Percentiles rank a stretch among this genome's conserved stretches.
Conservation (phyloP, 2,797 vertebrate species). For the Gambusia yucatana region DNA sequence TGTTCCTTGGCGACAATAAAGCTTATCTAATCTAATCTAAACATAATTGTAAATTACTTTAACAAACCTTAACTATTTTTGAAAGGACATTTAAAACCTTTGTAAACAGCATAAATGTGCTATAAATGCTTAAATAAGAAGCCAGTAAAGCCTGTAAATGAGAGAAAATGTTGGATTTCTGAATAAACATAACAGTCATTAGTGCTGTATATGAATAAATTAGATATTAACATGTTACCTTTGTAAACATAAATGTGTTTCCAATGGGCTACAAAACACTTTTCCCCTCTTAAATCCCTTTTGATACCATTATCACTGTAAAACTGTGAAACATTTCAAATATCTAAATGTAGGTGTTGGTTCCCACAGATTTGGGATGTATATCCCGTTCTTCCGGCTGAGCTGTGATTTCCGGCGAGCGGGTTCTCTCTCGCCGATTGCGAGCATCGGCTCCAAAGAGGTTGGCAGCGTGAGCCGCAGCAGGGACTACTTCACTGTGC, state of each 20-base stretch:
- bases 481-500: slow-evolving; percentile 90
- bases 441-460: slow-evolving; percentile 89
- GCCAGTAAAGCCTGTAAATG: no score
- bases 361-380: slow-evolving; percentile 93
- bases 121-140: no score
- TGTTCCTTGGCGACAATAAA: no score
- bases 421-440: slow-evolving; percentile 85
- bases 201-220: no score
- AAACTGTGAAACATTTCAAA: background rate
- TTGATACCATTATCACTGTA: background rate
- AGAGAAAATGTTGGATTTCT: no score
- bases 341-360: background rate
- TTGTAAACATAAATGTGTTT: background rate
- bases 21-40: no score
- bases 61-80: no score
- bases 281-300: background rate
- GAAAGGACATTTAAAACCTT: no score
- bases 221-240: background rate
- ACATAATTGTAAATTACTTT: no score
- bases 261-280: background rate
- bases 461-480: slow-evolving; percentile 79
- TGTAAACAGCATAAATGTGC: no score
- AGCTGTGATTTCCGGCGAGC: slow-evolving; percentile 89
- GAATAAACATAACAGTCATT: no score
- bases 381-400: slow-evolving; percentile 94